Evolutionary conservation across 2,797 vertebrate species (phyloP).

Genomic region (Myiotriccus ornatus): DNA sequence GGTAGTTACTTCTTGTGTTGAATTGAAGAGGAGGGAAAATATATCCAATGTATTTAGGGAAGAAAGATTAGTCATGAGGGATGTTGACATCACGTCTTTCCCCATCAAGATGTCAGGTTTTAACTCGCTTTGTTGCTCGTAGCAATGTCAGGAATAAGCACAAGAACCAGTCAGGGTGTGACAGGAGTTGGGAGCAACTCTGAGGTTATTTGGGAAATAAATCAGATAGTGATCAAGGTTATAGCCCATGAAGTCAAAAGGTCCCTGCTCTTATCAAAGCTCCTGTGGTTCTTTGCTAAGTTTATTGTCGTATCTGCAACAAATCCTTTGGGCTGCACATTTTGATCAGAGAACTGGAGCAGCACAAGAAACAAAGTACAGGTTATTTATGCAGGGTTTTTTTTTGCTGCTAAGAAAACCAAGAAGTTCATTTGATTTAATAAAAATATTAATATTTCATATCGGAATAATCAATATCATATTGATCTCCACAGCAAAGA

Average conservation of each 20-base stretch:
- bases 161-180: background rate
- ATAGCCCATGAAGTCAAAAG: background rate
- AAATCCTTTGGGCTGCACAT: background rate
- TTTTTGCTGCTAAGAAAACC: background rate
- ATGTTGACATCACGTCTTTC: conserved; percentile 7
- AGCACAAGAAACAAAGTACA: background rate
- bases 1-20: conserved; percentile 6
- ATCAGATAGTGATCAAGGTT: background rate
- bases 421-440: background rate
- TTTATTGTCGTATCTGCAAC: background rate
- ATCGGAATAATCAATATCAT: background rate
- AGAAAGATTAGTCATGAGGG: background rate
- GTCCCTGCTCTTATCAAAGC: background rate
- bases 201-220: background rate
- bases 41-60: background rate
- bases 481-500: background rate
- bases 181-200: background rate
- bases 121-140: background rate
- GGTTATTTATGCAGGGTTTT: background rate
- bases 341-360: background rate
- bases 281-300: background rate
- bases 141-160: background rate
- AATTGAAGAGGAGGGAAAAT: conserved; percentile 33
- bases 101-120: conserved; percentile 1
- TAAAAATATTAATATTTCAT: background rate